Conservation (phyloP, 1,140 invertebrate species). For the Aleiodes sp. region DNA sequence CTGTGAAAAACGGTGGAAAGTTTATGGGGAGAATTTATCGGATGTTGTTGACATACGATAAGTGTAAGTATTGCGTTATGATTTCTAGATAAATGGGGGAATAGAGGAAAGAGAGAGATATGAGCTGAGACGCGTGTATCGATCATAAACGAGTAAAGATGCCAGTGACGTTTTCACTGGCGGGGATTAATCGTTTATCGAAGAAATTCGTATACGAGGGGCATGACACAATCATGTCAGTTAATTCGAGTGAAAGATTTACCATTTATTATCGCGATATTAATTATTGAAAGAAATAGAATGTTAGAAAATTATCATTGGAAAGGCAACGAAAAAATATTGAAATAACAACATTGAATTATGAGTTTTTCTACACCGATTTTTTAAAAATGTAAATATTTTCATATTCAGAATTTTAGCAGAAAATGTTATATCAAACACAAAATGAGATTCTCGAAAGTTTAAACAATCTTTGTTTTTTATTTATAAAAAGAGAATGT, state of each 20-base stretch:
- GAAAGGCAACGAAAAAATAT: no score
- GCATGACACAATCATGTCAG: conserved; percentile 3
- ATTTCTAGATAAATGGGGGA: conserved; percentile 10
- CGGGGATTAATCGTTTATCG: conserved; percentile 56
- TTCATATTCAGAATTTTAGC: no score
- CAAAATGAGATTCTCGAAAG: no score
- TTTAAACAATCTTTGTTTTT: no score
- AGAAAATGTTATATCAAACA: no score
- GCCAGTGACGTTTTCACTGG: conserved; percentile 50
- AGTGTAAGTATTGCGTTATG: conserved; percentile 3
- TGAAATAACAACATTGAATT: no score
- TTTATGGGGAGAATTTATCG: conserved; percentile 20
- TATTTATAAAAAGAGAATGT: no score
- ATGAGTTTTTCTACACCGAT: no score
- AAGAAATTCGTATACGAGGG: neutral
- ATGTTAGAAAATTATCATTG: no score
- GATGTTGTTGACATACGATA: conserved; percentile 14
- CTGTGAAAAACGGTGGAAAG: neutral
- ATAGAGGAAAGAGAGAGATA: neutral
- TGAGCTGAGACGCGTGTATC: conserved; percentile 12
- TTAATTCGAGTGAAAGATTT: conserved; percentile 5
- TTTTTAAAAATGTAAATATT: no score
- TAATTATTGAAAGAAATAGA: no score
- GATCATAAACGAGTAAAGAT: conserved; percentile 48
- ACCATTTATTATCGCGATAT: no score